Evolutionary conservation across 2,797 vertebrate genomes (phyloP), one percentile per base, ranked within the genome.

Genomic region (Peromyscus eremicus): DNA sequence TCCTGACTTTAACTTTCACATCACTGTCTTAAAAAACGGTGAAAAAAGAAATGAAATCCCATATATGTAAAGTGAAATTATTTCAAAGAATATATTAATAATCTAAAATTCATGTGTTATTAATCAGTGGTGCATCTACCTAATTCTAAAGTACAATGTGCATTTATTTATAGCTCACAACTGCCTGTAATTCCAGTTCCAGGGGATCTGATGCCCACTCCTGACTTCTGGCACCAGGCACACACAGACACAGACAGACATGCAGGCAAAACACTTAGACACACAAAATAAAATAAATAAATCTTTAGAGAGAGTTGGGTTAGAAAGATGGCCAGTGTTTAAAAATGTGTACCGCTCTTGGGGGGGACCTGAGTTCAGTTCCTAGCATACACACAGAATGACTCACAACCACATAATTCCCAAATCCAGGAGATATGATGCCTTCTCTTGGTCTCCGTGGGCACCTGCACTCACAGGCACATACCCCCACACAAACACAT

Each of bases 41-140:
- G 2, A 10, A 57, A 73, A 87, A 40, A n/a, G 8, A 57, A 16
- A 57, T 49, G 10, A 85, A 70, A 86, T 86, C 34, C 99, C 99
- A 3, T 99, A 99, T 97, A 99, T 99, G 98, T 99, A 98, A 99
- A 96, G 96, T 94, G 37, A 81, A 97, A 83, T 83, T 49, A 77
- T 91, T 80, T 92, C 32, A 89, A 91, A 85, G 52, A 93, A 79
- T 73, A 92, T 76, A 79, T 68, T 90, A 95, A 80, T 80, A 75
- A 95, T 92, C 6, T 90, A 93, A 96, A 93, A 46, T 86, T 34
- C 88, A 83, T 77, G 37, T 94, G 40, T 11, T 91, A 94, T 90
- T 92, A 88, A 60, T 79, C 27, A 94, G 52, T 86, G 71, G 92
- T 95, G 12, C 92, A 95, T 79, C 94, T 43, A 82, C 83, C 94